These are phyloP conservation scores for Drosophila albomicans DNA, from an alignment of 1,140 invertebrate species.

Conservation along the genomic window DNA sequence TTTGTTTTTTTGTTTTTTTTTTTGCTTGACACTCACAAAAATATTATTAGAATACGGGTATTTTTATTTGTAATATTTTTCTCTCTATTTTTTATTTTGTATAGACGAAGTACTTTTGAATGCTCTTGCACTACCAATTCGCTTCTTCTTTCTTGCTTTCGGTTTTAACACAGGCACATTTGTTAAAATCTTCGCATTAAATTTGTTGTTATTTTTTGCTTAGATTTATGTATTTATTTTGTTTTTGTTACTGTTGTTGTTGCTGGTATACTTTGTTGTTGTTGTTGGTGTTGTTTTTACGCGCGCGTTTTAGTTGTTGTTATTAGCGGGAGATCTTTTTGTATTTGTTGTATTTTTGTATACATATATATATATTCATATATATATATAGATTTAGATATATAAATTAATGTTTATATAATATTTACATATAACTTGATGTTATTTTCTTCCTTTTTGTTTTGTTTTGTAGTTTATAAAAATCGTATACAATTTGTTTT, in stretches of 20 bases:
- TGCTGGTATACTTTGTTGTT: conserved; percentile 71
- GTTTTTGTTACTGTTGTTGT: conserved; percentile 39
- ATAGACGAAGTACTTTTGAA: conserved; percentile 21
- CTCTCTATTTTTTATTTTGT: not conserved
- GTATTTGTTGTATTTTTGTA: conserved; percentile 36
- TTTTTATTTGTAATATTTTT: conserved; percentile 21
- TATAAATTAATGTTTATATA: conserved; percentile 72
- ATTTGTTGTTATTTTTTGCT: conserved; percentile 52
- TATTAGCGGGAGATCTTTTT: conserved; percentile 58
- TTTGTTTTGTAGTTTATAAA: conserved; percentile 69
- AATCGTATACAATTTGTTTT: conserved; percentile 80
- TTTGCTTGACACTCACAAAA: conserved; percentile 58
- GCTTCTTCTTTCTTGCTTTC: conserved; percentile 37
- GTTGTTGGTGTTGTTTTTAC: conserved; percentile 45
- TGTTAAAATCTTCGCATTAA: conserved; percentile 65
- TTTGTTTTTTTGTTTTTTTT: conserved; percentile 18
- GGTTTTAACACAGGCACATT: conserved; percentile 83
- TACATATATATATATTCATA: too few species aligned
- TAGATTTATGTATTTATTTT: conserved; percentile 68
- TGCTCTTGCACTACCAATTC: conserved; percentile 26
- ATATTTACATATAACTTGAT: conserved; percentile 68
- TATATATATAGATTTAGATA: conserved; percentile 26
- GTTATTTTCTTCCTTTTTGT: conserved; percentile 17
- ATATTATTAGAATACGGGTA: conserved; percentile 57
- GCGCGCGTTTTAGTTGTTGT: conserved; percentile 51